Conservation (phyloP, 1,140 invertebrate genomes). For the Aricia agestis region DNA sequence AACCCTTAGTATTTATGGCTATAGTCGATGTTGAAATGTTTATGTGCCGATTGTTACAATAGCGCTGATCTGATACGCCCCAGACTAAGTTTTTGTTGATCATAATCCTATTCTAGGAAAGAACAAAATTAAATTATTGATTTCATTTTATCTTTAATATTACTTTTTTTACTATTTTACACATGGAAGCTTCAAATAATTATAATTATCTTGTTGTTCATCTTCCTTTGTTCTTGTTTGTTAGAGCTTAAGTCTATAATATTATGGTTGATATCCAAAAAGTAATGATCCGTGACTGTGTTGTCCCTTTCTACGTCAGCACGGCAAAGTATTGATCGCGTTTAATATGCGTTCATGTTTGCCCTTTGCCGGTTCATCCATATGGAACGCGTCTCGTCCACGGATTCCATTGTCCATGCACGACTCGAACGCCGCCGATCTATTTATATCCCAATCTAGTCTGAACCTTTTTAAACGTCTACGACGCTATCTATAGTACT, state of each 20-base stretch:
- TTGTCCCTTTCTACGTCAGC: background rate
- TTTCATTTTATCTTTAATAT: background rate
- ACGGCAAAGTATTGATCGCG: conserved; percentile 17
- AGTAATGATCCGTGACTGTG: background rate
- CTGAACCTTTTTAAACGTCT: conserved; percentile 17
- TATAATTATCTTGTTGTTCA: too few relatives aligned
- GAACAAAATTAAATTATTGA: background rate
- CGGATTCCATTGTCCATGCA: conserved; percentile 67
- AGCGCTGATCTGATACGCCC: background rate
- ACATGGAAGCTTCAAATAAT: too few relatives aligned
- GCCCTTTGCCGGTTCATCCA: conserved; percentile 64
- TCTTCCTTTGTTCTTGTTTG: too few relatives aligned
- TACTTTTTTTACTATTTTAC: too few relatives aligned
- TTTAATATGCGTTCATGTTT: conserved; percentile 43
- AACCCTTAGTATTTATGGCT: conserved; percentile 2
- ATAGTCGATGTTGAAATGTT: background rate
- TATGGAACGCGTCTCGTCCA: conserved; percentile 67
- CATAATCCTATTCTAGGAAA: background rate
- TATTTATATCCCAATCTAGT: conserved; percentile 64
- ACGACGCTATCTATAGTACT: background rate
- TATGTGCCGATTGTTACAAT: conserved; percentile 1
- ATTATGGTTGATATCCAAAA: background rate
- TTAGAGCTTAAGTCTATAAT: background rate
- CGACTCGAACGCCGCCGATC: conserved; percentile 36
- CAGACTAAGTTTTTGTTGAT: background rate